These are phyloP conservation scores for Drosophila falleni DNA, from an alignment of 2,888 invertebrate species.

Conservation along the genomic window DNA sequence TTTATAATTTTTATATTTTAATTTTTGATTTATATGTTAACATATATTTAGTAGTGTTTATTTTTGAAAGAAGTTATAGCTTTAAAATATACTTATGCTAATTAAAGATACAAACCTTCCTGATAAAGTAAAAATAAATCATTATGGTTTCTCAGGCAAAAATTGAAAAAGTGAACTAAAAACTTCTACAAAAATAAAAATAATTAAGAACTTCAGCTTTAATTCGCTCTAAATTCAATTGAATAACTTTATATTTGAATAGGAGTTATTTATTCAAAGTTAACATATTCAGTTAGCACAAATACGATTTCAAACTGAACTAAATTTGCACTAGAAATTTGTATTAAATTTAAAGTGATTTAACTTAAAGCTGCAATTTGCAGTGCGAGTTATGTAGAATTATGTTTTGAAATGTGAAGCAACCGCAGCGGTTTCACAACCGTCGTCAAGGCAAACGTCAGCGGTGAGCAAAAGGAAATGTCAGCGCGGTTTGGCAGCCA, in stretches of 20 bases:
- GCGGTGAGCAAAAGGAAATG: slow-evolving; percentile 68
- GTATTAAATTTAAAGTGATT: slow-evolving; percentile 3
- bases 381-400: slow-evolving; percentile 22
- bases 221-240: background rate
- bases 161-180: no score
- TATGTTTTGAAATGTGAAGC: slow-evolving; percentile 38
- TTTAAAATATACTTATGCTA: background rate
- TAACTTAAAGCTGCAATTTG: slow-evolving; percentile 25
- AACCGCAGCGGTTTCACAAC: slow-evolving; percentile 29
- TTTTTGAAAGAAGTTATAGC: background rate
- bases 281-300: background rate
- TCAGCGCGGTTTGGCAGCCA: slow-evolving; percentile 63
- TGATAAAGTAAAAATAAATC: background rate
- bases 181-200: background rate
- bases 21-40: background rate
- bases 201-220: background rate
- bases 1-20: no score
- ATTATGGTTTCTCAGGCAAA: no score
- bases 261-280: background rate
- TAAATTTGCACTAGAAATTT: background rate
- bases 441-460: slow-evolving; percentile 49
- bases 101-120: background rate
- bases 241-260: background rate
- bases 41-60: background rate
- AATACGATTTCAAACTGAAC: background rate